Evolutionary conservation across 2,113 vertebrate species (phyloP), one percentile per base, ranked within the genome.

Genomic region (Poecilia latipinna): DNA sequence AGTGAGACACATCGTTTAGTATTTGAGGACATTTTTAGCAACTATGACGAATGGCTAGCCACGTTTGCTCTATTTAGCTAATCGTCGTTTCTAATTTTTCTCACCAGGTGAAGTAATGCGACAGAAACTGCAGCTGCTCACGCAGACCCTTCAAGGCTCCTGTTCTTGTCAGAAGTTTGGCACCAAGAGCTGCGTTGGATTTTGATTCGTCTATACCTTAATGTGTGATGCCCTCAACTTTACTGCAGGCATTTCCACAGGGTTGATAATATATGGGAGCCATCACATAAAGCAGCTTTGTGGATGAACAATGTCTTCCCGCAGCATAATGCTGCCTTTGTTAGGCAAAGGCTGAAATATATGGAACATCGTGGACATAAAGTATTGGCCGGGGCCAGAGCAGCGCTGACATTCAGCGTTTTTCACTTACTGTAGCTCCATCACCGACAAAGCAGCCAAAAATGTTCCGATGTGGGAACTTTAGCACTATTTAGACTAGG

Each of bases 391-490:
- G 51, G 71, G 74, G 72, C 80, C 79, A 87, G 87, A 90, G 86
- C 78, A 82, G 86, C 84, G 90, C 83, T 88, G 92, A 88, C 89
- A 80, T 88, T 42, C 80, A 61, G 44, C 85, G 91, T 94, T 91
- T 85, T 89, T 93, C 88, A 90, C 48, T 68, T 67, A 10, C 22
- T 57, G 51, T 57, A 69, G 82, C 68, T 44, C 71, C 11, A 42
- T 72, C 61, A 35, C 35, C 68, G 5, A 19, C 1, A 57, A 31
- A 37, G 11, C 2, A 4, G 32, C 19, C 61, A 72, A 70, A 83
- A 77, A 39, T 29, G 66, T 80, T 75, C 74, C 5, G 44, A 12
- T 62, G 10, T 12, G 48, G 71, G 57, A n/a, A 8, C 32, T 19
- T 73, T 71, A 79, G 44, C 66, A 12, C 28, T 33, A 64, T 66